Evolutionary conservation across 2,113 vertebrate genomes (phyloP), one percentile per base, ranked within the genome.

Genomic region (Anguilla japonica): DNA sequence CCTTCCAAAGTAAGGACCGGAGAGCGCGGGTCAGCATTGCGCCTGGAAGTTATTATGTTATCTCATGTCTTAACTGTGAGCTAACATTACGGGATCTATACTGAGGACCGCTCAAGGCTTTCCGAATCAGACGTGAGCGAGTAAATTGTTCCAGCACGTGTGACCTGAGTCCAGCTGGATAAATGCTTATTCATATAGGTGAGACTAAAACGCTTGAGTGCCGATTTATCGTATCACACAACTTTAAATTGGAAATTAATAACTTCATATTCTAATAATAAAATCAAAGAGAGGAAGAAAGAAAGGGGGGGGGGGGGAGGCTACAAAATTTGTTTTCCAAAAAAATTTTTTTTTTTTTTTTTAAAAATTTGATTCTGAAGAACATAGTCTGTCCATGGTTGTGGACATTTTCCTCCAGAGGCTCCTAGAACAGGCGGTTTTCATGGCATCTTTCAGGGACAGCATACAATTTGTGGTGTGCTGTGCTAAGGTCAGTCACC

Each of bases 31-130:
- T 84, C 79, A 86, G 79, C 71, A 29, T 75, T 67, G 82, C 83
- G 84, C 79, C 86, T 87, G 82, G 85, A 88, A 90, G 85, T 87
- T 85, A 41, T 91, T 89, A 83, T 78, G 83, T 88, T 67, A 29
- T 60, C 50, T 18, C 41, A 83, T 89, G 84, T 90, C 83, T 57
- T n/a, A 34, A 75, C 6, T n/a, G 71, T 13, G n/a, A 29, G 71
- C 71, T 75, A 75, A 75, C 71, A 29, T 75, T 75, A 75, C 71
- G 11, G 71, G 34, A 11, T 75, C 71, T 75, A 75, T 75, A 75
- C 34, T 34, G 34, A 26, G n/a, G 26, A 75, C 29, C 26, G 13
- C 34, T 75, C 71, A 34, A n/a, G 63, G 63, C 63, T 75, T 75
- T 22, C 71, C 71, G 63, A 71, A 71, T 71, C 26, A 2, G 63